Base-by-base conservation (phyloP, 2,797 vertebrate genomes). In the Enteromius paludinosus region DNA sequence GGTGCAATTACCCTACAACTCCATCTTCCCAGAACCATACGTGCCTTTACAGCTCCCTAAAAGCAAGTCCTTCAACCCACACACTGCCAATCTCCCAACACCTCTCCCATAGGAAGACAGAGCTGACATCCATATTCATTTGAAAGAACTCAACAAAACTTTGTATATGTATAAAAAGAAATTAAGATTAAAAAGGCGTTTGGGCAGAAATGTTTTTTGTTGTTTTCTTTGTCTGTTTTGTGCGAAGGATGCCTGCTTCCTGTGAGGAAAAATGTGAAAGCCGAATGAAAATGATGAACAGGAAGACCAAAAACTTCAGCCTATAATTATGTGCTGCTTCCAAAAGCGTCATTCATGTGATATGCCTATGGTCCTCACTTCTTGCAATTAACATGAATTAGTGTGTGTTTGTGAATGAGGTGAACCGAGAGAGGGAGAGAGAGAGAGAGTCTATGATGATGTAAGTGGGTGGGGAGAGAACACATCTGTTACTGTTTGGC, bases 321-420 rank as follows among this genome's bases (percentile, higher is more conserved):
- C 64, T 61, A 41, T 76, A 82, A 82, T 86, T 87, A 87, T 20
- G 41, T 20, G 15, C 49, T 62, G 78, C 49, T 68, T 73, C 81
- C 43, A 69, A 80, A 54, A 80, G 33, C 59, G 33, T 61, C 52
- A 73, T 65, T 52, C 73, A 52, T n/a, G 56, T 78, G 56, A 75
- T 82, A 68, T 56, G 65, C 59, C 43, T n/a, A 64, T 61, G 82
- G 41, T 30, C 70, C 79, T 35, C 12, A 38, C 66, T 65, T 68
- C 45, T 23, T 18, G 72, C 49, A 78, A 83, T 81, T 81, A 85
- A 33, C 77, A 69, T 71, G 20, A 73, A 83, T 86, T 78, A 85
- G 81, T 41, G 56, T 33, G 70, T 64, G 81, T 82, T 79, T 86
- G 84, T 86, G 77, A 86, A 86, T 79, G 65, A 85, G 49, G 61